A percentile compares a stretch with the other conserved stretches of the same genome.
These are phyloP conservation scores for Tragelaphus oryx DNA, from an alignment of 2,797 vertebrate genomes.

Conservation along the genomic window DNA sequence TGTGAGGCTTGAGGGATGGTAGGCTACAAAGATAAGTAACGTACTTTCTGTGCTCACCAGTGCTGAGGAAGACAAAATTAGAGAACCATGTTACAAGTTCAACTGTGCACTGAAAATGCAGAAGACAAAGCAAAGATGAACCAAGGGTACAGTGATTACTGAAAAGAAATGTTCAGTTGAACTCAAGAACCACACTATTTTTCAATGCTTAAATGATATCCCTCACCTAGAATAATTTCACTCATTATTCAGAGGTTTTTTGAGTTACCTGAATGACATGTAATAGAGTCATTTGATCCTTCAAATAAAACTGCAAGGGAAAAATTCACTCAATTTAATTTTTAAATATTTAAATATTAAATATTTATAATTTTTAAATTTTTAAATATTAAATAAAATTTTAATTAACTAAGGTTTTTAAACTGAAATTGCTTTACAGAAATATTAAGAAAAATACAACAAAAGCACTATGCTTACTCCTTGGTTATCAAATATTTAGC, in stretches of 20 bases:
- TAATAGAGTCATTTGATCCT: background rate
- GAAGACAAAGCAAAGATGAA: background rate
- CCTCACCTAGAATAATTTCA: background rate
- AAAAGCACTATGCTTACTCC: background rate
- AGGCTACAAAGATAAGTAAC: background rate
- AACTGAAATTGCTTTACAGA: background rate
- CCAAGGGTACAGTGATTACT: background rate
- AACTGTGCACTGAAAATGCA: background rate
- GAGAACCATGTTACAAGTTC: background rate
- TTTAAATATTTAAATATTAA: background rate
- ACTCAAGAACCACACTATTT: background rate
- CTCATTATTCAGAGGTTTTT: background rate
- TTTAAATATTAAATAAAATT: background rate
- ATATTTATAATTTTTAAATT: background rate
- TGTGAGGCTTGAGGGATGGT: background rate
- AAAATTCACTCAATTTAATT: background rate
- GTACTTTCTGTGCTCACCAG: background rate
- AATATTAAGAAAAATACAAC: background rate
- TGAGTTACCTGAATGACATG: background rate
- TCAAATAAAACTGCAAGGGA: background rate
- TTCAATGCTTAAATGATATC: background rate
- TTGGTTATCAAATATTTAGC: constrained; percentile 11
- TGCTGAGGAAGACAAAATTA: background rate
- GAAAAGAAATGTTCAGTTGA: background rate
- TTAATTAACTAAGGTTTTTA: background rate